Evolutionary conservation across 2,888 invertebrate species (phyloP).

Genomic region (Andrena chrysosceles): DNA sequence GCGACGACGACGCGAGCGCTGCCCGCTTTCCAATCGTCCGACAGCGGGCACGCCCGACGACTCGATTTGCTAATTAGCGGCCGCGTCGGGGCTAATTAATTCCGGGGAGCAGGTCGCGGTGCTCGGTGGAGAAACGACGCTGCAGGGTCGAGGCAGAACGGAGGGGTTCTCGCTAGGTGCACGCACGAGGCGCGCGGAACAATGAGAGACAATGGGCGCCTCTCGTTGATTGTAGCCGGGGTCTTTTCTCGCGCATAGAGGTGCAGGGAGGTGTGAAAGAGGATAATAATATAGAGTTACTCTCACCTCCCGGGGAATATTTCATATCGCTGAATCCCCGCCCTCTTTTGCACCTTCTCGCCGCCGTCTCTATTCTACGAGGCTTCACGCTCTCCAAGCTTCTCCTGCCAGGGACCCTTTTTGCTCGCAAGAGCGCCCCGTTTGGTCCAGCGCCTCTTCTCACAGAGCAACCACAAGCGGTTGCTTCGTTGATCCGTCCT

Average conservation of each 20-base stretch:
- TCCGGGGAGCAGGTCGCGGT: slow-evolving; percentile 42
- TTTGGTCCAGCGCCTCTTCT: slow-evolving; percentile 70
- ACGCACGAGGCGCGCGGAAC: slow-evolving; percentile 63
- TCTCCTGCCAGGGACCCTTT: not conserved
- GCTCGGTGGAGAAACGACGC: not conserved
- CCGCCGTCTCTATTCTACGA: slow-evolving; percentile 46
- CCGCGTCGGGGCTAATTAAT: slow-evolving; percentile 76
- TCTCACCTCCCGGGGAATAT: slow-evolving; percentile 71
- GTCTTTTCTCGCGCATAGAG: slow-evolving; percentile 74
- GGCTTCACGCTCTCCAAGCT: slow-evolving; percentile 7
- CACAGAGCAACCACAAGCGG: slow-evolving; percentile 33
- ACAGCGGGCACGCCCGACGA: slow-evolving; percentile 29
- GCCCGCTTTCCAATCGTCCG: slow-evolving; percentile 46
- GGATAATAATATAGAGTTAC: slow-evolving; percentile 85
- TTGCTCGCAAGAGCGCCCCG: slow-evolving; percentile 27
- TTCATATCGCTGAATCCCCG: slow-evolving; percentile 71
- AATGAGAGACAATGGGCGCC: slow-evolving; percentile 78
- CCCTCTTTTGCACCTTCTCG: slow-evolving; percentile 56
- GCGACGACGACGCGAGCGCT: not conserved
- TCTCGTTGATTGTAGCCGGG: slow-evolving; percentile 79
- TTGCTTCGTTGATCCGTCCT: slow-evolving; percentile 43
- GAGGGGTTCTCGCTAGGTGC: not conserved
- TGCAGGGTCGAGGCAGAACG: not conserved
- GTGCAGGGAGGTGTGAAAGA: slow-evolving; percentile 84
- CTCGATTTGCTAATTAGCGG: slow-evolving; percentile 78